Base-by-base conservation (phyloP, 2,888 invertebrate genomes). In the Notodonta ziczac region DNA sequence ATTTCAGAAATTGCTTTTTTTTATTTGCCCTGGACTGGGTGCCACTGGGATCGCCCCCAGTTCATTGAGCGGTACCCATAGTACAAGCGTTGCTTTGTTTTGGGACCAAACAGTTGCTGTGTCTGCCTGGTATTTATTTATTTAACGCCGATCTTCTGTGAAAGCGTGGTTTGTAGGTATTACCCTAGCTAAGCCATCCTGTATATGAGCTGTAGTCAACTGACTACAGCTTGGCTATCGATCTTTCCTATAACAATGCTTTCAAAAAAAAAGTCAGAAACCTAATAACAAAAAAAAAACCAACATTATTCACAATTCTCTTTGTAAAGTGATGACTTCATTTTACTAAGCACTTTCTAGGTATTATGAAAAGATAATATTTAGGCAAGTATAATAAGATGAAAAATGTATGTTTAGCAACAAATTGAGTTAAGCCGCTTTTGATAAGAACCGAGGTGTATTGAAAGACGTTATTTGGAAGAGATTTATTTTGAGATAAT, bases 391-490 rank as follows among this genome's bases (percentile, higher is more conserved):
- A 54, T 13, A 39, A 54, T 54, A 39, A 35, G 13, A 4, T 54
- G 54, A 54, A 54, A 54, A 54, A 54, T 54, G n/a, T 13, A 54
- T 54, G 54, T 54, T 52, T 24, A 10, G n/a, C 35, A 39, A 35
- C 24, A 32, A 54, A 39, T 13, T 13, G 24, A 54, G 35, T n/a
- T 54, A 54, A 54, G n/a, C 54, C 54, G 35, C 35, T 14, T 54
- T 54, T 13, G 13, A 35, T 53, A 52, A 8, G 7, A 39, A 10
- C 24, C 32, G 14, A 54, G 24, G 14, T 5, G 10, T 52, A 24
- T 24, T 13, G 5, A 52, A 52, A n/a, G 51, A 5, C 14, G 51
- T 10, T 52, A 24, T 16, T 8, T 52, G 51, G 14, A 52, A 52
- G 46, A 5, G 13, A 9, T 13, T 40, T 40, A 8, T 46, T 5